These are phyloP conservation scores for Drosophila bifasciata DNA, from an alignment of 1,140 invertebrate species.

Conservation along the genomic window DNA sequence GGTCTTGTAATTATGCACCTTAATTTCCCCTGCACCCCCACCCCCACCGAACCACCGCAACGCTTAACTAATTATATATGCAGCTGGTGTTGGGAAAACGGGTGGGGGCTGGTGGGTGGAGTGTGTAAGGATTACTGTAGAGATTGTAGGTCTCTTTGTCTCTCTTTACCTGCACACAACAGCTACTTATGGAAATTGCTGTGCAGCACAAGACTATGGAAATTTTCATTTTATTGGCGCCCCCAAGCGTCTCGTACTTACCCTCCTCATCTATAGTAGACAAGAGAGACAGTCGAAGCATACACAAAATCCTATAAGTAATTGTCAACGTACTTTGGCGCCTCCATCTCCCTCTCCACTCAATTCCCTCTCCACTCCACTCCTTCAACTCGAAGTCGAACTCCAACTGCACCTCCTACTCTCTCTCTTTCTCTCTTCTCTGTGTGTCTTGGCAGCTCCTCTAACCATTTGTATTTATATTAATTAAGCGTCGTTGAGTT, in stretches of 20 bases:
- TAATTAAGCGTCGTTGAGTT: constrained; percentile 79
- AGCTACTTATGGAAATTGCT: constrained; percentile 72
- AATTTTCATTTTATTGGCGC: constrained; percentile 81
- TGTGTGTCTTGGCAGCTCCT: constrained; percentile 15
- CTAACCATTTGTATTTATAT: constrained; percentile 74
- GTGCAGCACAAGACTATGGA: constrained; percentile 62
- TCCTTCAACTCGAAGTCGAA: too few relatives aligned
- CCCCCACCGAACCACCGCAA: constrained; percentile 12
- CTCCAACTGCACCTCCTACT: background rate
- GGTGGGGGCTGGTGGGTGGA: constrained; percentile 32
- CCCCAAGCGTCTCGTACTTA: constrained; percentile 62
- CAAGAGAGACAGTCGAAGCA: constrained; percentile 38
- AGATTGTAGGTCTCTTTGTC: background rate
- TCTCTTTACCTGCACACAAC: constrained; percentile 26
- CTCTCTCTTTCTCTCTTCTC: background rate
- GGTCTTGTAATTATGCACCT: constrained; percentile 79
- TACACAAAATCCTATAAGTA: constrained; percentile 79
- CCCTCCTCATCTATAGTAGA: constrained; percentile 18
- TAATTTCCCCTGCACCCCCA: constrained; percentile 47
- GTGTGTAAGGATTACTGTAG: too few relatives aligned
- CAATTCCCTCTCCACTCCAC: background rate
- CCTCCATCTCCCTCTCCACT: constrained; percentile 14
- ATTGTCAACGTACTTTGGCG: constrained; percentile 76
- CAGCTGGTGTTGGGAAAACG: constrained; percentile 52
- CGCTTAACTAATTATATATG: constrained; percentile 68